Evolutionary conservation across 2,113 vertebrate species (phyloP), one percentile per base, ranked within the genome.

Genomic region (Heterotis niloticus): DNA sequence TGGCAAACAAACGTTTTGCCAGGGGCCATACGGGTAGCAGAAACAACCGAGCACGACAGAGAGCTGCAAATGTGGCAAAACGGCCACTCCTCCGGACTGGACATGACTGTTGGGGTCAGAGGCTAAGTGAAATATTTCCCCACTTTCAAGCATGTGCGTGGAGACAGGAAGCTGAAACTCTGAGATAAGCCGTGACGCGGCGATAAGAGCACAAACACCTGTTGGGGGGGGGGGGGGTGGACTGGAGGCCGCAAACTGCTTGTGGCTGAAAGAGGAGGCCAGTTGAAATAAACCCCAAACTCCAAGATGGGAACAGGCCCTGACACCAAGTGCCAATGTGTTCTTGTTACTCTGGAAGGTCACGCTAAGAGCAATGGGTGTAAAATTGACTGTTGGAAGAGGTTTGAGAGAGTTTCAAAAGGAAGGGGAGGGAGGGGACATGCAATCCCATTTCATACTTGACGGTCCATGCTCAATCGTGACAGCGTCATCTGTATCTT

Each of bases 121-220:
- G 91, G 88, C 87, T 83, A 91, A 91, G 88, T 91, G 90, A 92
- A 92, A 91, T 89, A 90, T 91, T 92, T 91, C 91, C 90, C 83
- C 85, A 85, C 84, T 89, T 83, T 80, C 83, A 90, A 88, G 84
- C 86, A 83, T 86, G 86, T 80, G 85, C 73, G 82, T 88, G 87
- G 88, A 89, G 84, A 87, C 90, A 92, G 91, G 89, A 91, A 92
- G 91, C 89, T 90, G 91, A 92, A 88, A 85, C 86, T 85, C 82
- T 79, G 83, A 92, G 91, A 93, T 92, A 93, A 92, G 88, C 79
- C 80, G 29, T 85, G 88, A 88, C 84, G 79, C 78, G 68, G 80
- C 71, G 90, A 91, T 92, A 92, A 93, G 89, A 85, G 85, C 82
- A 83, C 85, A 85, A 89, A 90, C 90, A 92, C 90, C 91, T 92